Base-by-base conservation (phyloP, 2,113 vertebrate genomes). In the Mola mola region DNA sequence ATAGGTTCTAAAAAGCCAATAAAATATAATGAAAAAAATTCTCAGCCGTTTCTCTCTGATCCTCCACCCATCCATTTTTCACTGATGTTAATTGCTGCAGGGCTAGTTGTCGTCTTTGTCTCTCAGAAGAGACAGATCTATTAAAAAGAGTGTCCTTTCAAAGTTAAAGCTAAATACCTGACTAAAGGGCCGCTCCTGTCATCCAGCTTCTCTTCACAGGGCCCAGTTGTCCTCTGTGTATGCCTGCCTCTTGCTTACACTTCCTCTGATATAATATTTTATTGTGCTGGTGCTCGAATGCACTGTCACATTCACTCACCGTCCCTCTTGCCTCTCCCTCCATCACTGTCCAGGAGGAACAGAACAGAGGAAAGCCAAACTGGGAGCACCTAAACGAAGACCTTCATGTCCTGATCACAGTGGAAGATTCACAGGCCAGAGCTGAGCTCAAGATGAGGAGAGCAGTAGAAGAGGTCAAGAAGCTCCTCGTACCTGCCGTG, bases 361-460 rank as follows among this genome's bases (percentile, higher is more conserved):
- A 94, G 88, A 94, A 94, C 89, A 76, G 92, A 86, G 93, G 93
- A 19, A 94, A 94, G 72, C 93, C 93, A 8, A 94, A 94, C 88
- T 94, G 93, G 93, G 93, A 94, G 77, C 93, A 94, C 77, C 87
- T 94, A 75, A 93, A 93, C 65, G 93, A 94, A 80, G 93, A 94
- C 53, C 90, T 94, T 41, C 93, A 94, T 29, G 93, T 94, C 59
- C 90, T 94, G 62, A 92, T 94, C 84, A 93, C 92, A 13, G 93
- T 94, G 66, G 93, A 94, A 76, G 93, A 94, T 82, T 92, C 93
- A 0, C 93, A 94, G 85, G 75, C 85, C 63, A 84, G 93, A 75
- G 92, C 93, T 1, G 92, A 93, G 84, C 86, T 93, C 80, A 93
- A 93, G 85, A 93, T 94, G 90, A 90, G 87, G 70, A 91, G 92